A percentile compares a stretch with the other conserved stretches of the same genome.
phyloP scores from a whole-genome alignment of 2,113 vertebrate genomes.

The Oenanthe oenanthe region DNA sequence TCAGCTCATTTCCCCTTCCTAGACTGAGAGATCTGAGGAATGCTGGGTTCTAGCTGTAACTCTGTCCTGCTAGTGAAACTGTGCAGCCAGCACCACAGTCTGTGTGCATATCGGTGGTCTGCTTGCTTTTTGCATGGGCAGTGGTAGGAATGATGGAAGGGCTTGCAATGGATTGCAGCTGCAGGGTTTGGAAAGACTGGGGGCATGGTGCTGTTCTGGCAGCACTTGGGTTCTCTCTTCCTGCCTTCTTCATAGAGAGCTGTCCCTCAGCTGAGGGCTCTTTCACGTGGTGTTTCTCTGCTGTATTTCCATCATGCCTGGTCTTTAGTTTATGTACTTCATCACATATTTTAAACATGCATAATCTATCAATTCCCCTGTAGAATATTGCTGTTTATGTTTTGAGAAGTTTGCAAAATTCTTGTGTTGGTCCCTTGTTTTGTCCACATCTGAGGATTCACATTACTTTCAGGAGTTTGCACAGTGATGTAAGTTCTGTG shows the following conservation, averaged over 20 bases:
- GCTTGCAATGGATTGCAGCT: not conserved
- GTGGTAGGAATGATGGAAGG: not conserved
- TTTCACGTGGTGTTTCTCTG: not conserved
- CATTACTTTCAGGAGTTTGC: not conserved
- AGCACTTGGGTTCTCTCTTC: not conserved
- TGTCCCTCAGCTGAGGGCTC: not conserved
- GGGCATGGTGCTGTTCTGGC: not conserved
- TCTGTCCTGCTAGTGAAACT: not conserved
- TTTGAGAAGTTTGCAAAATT: not conserved
- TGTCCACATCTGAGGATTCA: not conserved
- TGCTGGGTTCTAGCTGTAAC: not conserved
- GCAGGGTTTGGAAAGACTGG: not conserved
- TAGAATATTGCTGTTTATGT: not conserved
- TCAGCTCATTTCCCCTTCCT: not conserved
- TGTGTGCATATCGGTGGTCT: rapidly evolving
- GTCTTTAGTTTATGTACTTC: not conserved
- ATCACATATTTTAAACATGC: rapidly evolving
- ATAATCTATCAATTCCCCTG: not conserved
- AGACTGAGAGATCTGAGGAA: not conserved
- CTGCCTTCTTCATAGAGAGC: not conserved
- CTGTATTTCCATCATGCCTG: not conserved
- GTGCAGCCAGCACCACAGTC: rapidly evolving
- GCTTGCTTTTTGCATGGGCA: not conserved
- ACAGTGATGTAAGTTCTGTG: not conserved
- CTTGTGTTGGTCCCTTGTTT: not conserved